Base-by-base conservation (phyloP, 2,888 invertebrate genomes). In the Apomyelois bistriatella region DNA sequence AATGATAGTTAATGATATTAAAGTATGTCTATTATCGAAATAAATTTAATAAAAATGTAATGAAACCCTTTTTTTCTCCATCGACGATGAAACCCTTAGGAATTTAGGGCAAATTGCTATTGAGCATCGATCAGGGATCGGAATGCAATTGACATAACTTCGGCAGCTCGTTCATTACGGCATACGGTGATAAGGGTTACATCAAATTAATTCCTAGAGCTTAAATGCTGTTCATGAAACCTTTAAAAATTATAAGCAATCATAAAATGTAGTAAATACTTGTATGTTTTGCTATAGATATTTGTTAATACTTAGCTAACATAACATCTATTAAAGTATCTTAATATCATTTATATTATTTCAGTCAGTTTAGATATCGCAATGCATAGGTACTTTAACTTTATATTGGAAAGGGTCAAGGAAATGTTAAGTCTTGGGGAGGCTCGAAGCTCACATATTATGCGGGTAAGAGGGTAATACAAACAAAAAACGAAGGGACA, bases 21-120 rank as follows among this genome's bases (percentile, higher is more conserved):
- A n/a, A n/a, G n/a, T n/a, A n/a, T n/a, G n/a, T n/a, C n/a, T n/a
- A n/a, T n/a, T n/a, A 32, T 32, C 32, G 3, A 9, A 10, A 32
- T 4, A 32, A 7, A 32, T 32, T 32, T 1, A 32, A 32, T 7
- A 32, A 2, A 1, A 8, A 10, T 10, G 2, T 32, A 32, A 32
- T 32, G 32, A 22, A 22, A 22, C 8, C 30, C 13, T 6, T 32
- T 32, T 5, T 3, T 13, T 46, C 46, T 46, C 38, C 13, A 15
- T 22, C 22, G n/a, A n/a, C n/a, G n/a, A n/a, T n/a, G n/a, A n/a
- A n/a, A 5, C 15, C 12, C 22, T 41, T 6, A 62, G 60, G 68
- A 64, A 86, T 82, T 74, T 75, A 66, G 85, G 85, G 77, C 85
- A 72, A 64, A 71, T 74, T 77, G 68, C 76, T 74, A 76, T 74